A percentile compares a stretch with the other conserved stretches of the same genome.
Conservation (phyloP, 2,888 invertebrate species). For the Sturmia bella region DNA sequence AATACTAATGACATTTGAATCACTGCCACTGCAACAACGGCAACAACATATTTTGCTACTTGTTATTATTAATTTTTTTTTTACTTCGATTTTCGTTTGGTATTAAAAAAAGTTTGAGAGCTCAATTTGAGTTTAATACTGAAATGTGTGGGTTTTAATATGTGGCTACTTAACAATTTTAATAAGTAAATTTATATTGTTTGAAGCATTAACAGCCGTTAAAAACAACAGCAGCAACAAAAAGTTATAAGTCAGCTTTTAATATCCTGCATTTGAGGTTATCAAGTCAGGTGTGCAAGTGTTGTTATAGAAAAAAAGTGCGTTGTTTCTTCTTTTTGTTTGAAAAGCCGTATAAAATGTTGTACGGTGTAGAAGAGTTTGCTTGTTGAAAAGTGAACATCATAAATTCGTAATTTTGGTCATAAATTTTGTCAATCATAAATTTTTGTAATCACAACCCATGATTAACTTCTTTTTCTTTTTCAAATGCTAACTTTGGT, state of each 20-base stretch:
- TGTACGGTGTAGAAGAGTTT: no score
- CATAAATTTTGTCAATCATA: slow-evolving; percentile 38
- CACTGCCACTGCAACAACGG: slow-evolving; percentile 46
- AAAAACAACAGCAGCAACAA: not conserved
- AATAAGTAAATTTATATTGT: slow-evolving; percentile 3
- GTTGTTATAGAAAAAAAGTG: not conserved
- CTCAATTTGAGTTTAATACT: slow-evolving; percentile 47
- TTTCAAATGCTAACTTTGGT: slow-evolving; percentile 11
- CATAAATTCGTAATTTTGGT: slow-evolving; percentile 4
- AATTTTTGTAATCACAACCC: no score
- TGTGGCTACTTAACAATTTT: slow-evolving; percentile 36
- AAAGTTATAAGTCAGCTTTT: slow-evolving; percentile 32
- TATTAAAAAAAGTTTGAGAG: slow-evolving; percentile 15
- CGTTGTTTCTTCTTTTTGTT: not conserved
- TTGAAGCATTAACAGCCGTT: slow-evolving; percentile 3
- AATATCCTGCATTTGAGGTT: slow-evolving; percentile 57
- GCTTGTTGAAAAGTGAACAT: not conserved
- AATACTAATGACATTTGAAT: slow-evolving; percentile 69
- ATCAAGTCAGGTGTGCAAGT: slow-evolving; percentile 36
- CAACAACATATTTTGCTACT: slow-evolving; percentile 36
- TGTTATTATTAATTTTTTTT: slow-evolving; percentile 31
- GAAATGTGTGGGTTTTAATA: slow-evolving; percentile 48
- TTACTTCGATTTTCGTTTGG: not conserved
- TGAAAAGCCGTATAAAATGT: no score
- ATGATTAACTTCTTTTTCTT: no score